phyloP scores from a whole-genome alignment of 2,113 vertebrate species.

The Sinocyclocheilus anshuiensis region DNA sequence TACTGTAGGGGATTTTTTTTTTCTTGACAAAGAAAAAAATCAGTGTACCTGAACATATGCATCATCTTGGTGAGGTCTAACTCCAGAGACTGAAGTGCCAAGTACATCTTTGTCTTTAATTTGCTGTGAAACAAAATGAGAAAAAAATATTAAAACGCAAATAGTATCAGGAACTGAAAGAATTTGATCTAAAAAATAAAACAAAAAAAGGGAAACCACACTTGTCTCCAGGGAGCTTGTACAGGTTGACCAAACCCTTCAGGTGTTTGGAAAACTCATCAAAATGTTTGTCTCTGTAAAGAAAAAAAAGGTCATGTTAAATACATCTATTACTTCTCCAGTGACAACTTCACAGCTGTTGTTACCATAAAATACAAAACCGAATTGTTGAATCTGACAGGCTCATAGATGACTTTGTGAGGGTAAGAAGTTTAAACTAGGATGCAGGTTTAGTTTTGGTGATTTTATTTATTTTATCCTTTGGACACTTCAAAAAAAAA shows the following conservation, averaged over 20 bases:
- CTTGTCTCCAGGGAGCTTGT: constrained; percentile 97
- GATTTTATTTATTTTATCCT: background rate
- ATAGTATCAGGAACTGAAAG: background rate
- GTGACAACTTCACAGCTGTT: background rate
- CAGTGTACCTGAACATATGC: constrained; percentile 90
- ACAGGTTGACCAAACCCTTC: constrained; percentile 94
- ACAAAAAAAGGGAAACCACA: constrained; percentile 68
- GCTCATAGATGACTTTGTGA: background rate
- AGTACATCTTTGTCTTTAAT: constrained; percentile 98
- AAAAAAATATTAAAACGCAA: background rate
- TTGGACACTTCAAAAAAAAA: background rate
- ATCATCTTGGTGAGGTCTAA: constrained; percentile 98
- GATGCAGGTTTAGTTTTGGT: background rate
- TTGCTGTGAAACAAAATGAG: constrained; percentile 76
- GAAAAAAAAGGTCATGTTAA: background rate
- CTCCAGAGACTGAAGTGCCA: constrained; percentile 95
- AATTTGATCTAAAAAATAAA: background rate
- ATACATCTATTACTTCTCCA: background rate
- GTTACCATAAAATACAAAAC: background rate
- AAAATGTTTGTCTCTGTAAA: constrained; percentile 92
- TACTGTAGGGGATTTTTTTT: too few species aligned
- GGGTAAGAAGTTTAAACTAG: background rate
- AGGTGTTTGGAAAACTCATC: constrained; percentile 98
- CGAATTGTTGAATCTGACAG: background rate
- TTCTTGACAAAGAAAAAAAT: background rate